A percentile compares a stretch with the other conserved stretches of the same genome.
These are phyloP conservation scores for Disparrhopalites patrizii DNA, from an alignment of 2,888 invertebrate species.

Conservation along the genomic window DNA sequence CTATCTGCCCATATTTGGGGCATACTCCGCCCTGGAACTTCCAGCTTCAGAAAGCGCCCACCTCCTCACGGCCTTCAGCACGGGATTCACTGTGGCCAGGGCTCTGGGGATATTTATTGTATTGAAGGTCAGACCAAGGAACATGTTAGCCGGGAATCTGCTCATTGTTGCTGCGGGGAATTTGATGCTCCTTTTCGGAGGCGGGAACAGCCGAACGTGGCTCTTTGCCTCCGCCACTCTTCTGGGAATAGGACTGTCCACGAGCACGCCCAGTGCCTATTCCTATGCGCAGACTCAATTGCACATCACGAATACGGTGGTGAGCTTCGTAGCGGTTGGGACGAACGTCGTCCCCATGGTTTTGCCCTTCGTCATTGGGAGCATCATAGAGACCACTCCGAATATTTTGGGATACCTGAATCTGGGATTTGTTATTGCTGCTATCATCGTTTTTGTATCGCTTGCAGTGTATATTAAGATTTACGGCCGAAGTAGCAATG, in stretches of 20 bases:
- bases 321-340: not conserved
- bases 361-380: conserved; percentile 6
- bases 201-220: not conserved
- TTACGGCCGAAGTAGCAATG: no score
- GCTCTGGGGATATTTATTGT: conserved; percentile 26
- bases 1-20: conserved; percentile 33
- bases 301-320: conserved; percentile 11
- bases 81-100: conserved; percentile 26
- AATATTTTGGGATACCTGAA: conserved; percentile 12
- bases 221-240: conserved; percentile 6
- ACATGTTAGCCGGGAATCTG: conserved; percentile 29
- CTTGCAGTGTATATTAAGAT: not conserved
- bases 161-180: conserved; percentile 24
- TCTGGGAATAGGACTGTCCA: conserved; percentile 15
- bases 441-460: not conserved
- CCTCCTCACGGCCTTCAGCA: conserved; percentile 25
- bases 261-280: conserved; percentile 13
- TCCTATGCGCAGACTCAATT: conserved; percentile 16
- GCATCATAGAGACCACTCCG: not conserved
- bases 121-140: conserved; percentile 27
- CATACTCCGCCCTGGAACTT: conserved; percentile 26
- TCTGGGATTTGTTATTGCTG: not conserved
- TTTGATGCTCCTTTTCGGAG: conserved; percentile 16
- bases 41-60: conserved; percentile 28
- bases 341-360: not conserved